Conservation (phyloP, 2,888 invertebrate genomes). For the Orchesella flavescens region DNA sequence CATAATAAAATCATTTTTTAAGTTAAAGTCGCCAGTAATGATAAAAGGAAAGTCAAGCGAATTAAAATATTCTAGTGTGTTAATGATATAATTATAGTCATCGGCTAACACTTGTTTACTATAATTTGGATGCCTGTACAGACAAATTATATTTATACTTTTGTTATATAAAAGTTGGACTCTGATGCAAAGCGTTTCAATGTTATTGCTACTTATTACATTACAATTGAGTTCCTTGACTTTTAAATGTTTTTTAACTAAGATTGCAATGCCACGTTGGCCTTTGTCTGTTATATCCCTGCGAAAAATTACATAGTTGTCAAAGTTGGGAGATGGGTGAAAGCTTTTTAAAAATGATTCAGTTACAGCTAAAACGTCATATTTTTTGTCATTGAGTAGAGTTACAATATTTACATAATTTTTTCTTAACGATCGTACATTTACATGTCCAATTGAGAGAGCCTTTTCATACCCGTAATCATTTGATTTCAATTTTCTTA, state of each 20-base stretch:
- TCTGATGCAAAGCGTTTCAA: not conserved
- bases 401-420: not conserved
- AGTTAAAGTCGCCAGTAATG: conserved; percentile 4
- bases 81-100: not conserved
- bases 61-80: not conserved
- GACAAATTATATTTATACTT: not conserved
- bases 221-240: not conserved
- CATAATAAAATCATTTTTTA: not conserved
- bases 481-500: no score
- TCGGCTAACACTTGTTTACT: not conserved
- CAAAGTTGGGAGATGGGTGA: not conserved
- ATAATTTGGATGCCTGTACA: conserved; percentile 19
- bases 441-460: conserved; percentile 2
- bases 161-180: not conserved
- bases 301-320: conserved; percentile 4
- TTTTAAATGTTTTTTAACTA: conserved; percentile 8
- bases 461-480: no score
- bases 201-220: not conserved
- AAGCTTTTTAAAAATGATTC: not conserved
- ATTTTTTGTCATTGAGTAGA: conserved; percentile 2
- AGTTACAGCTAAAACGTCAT: conserved; percentile 3
- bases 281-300: not conserved
- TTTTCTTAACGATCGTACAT: conserved; percentile 17
- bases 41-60: not conserved
- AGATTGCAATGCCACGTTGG: not conserved